Percentiles rank a stretch among this genome's conserved stretches.
Evolutionary conservation across 2,113 vertebrate genomes (phyloP).

Genomic region (Illadopsis cleaveri): DNA sequence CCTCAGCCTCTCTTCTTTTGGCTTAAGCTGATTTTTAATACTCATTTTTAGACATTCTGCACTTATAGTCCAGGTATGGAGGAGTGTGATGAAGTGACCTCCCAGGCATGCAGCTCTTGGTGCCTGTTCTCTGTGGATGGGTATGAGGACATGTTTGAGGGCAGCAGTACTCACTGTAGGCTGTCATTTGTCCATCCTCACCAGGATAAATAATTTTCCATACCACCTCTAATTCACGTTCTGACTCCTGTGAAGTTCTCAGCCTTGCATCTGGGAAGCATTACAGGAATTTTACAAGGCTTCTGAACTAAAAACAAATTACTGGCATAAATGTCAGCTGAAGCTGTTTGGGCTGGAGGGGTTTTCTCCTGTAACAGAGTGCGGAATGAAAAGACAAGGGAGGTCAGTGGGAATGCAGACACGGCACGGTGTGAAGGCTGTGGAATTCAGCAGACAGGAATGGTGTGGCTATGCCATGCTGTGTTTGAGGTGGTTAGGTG

Average conservation of each 20-base stretch:
- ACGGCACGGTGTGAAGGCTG: rapidly evolving
- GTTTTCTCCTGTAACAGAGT: background rate
- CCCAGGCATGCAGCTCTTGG: background rate
- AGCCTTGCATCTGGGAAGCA: background rate
- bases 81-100: background rate
- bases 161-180: background rate
- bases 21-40: background rate
- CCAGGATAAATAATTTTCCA: background rate
- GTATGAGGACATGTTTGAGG: rapidly evolving
- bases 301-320: background rate
- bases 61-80: background rate
- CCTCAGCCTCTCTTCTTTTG: background rate
- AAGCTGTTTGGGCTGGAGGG: background rate
- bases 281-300: background rate
- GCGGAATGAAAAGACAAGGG: background rate
- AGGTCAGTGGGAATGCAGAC: background rate
- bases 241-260: background rate
- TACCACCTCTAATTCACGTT: background rate
- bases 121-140: background rate
- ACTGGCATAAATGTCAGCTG: background rate
- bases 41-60: background rate
- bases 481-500: background rate
- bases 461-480: background rate
- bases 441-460: background rate
- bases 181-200: background rate